Percentiles rank a stretch among this genome's conserved stretches.
Conservation (phyloP, 1,140 invertebrate genomes). For the Forficula auricularia region DNA sequence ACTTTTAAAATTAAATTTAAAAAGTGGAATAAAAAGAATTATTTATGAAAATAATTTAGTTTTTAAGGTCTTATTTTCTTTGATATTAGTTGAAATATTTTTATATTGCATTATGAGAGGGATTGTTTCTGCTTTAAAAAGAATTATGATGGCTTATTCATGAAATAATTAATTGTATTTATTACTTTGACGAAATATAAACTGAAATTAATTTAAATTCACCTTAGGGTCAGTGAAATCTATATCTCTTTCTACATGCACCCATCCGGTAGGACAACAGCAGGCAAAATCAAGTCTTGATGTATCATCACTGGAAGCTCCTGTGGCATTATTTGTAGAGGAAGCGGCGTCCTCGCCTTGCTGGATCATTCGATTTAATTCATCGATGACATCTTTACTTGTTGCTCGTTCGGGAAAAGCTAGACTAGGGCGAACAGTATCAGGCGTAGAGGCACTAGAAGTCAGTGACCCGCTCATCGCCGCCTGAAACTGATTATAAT, state of each 20-base stretch:
- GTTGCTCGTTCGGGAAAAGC: slow-evolving; percentile 48
- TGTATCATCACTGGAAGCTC: not conserved
- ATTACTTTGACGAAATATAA: too few species aligned
- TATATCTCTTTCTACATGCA: slow-evolving; percentile 55
- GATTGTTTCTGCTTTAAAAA: too few species aligned
- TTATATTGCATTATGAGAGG: too few species aligned
- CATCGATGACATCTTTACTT: slow-evolving; percentile 57
- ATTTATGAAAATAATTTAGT: too few species aligned
- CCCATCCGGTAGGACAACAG: slow-evolving; percentile 54
- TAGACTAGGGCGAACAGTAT: slow-evolving; percentile 26
- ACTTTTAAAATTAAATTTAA: too few species aligned
- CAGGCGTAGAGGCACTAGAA: slow-evolving; percentile 42
- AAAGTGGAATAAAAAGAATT: too few species aligned
- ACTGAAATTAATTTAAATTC: too few species aligned
- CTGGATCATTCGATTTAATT: slow-evolving; percentile 52
- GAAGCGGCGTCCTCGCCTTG: slow-evolving; percentile 30
- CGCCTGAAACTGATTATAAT: slow-evolving; percentile 15
- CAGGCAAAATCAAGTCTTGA: slow-evolving; percentile 36
- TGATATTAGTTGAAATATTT: too few species aligned
- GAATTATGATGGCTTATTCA: too few species aligned
- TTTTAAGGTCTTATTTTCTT: too few species aligned
- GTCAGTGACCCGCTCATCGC: slow-evolving; percentile 43
- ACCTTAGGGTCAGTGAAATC: slow-evolving; percentile 65
- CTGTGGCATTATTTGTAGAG: slow-evolving; percentile 13
- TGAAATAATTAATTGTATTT: too few species aligned